Percentiles rank a stretch among this genome's conserved stretches.
phyloP scores from a whole-genome alignment of 2,797 vertebrate genomes.

The Gymnothorax javanicus region DNA sequence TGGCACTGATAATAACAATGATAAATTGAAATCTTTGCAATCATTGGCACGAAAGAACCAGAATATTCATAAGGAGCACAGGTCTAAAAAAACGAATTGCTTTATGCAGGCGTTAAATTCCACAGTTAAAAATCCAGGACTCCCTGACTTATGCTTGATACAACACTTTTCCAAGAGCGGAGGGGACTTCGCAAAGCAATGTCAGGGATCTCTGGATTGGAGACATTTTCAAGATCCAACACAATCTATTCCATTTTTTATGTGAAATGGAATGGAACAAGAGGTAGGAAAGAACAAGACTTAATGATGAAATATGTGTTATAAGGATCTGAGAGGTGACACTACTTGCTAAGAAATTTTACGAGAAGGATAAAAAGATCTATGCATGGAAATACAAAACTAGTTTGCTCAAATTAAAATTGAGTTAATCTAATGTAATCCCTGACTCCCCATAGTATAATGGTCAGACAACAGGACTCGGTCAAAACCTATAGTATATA shows the following conservation, averaged over 20 bases:
- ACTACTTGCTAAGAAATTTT: neutral
- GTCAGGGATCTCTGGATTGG: neutral
- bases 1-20: neutral
- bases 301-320: neutral
- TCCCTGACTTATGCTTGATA: neutral
- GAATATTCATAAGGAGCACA: neutral
- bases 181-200: slow-evolving; percentile 10
- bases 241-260: neutral
- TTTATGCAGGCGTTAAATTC: neutral
- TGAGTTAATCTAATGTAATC: neutral
- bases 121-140: neutral
- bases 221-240: neutral
- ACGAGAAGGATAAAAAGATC: neutral
- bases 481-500: neutral
- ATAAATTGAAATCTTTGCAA: neutral
- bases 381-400: neutral
- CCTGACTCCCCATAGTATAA: neutral
- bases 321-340: slow-evolving; percentile 14
- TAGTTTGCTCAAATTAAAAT: neutral
- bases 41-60: neutral
- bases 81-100: neutral
- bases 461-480: neutral
- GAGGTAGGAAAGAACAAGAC: neutral
- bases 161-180: neutral
- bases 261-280: neutral